phyloP scores from a whole-genome alignment of 53 echinoderm and acorn worm genomes.

The Paelopatides confundens region DNA sequence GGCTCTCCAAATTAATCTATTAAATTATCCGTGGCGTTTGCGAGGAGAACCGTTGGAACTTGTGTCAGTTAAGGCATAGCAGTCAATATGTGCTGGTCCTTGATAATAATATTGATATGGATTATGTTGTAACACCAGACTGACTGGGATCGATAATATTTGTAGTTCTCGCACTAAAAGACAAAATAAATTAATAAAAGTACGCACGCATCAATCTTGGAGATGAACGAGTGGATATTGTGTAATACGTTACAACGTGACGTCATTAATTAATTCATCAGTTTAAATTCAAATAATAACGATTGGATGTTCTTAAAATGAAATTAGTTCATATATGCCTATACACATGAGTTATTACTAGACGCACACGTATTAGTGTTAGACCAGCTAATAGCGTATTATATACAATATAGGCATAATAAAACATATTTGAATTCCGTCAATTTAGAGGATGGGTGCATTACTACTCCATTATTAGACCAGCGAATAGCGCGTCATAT shows the following conservation, averaged over 20 bases:
- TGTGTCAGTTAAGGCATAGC: conserved; percentile 25
- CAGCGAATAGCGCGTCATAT: too few species aligned
- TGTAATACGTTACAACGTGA: not conserved
- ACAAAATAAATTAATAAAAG: conserved; percentile 12
- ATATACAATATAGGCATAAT: too few species aligned
- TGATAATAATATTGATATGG: conserved; percentile 33
- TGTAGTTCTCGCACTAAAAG: not conserved
- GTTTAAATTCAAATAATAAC: too few species aligned
- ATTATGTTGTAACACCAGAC: conserved; percentile 28
- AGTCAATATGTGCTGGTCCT: conserved; percentile 12
- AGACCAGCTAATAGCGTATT: too few species aligned
- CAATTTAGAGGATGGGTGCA: too few species aligned
- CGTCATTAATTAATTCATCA: not conserved
- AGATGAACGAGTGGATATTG: not conserved
- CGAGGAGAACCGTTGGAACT: not conserved
- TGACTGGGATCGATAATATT: conserved; percentile 3
- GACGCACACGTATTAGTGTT: too few species aligned
- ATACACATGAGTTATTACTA: too few species aligned
- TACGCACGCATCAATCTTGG: not conserved
- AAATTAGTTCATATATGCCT: too few species aligned
- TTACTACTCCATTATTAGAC: too few species aligned
- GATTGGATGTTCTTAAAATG: too few species aligned
- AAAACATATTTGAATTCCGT: too few species aligned
- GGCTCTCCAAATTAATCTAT: conserved; percentile 15
- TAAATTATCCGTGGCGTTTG: conserved; percentile 27